Evolutionary conservation across 35 echinoderm and acorn worm genomes (phyloP).

Genomic region (Apostichopus californicus): DNA sequence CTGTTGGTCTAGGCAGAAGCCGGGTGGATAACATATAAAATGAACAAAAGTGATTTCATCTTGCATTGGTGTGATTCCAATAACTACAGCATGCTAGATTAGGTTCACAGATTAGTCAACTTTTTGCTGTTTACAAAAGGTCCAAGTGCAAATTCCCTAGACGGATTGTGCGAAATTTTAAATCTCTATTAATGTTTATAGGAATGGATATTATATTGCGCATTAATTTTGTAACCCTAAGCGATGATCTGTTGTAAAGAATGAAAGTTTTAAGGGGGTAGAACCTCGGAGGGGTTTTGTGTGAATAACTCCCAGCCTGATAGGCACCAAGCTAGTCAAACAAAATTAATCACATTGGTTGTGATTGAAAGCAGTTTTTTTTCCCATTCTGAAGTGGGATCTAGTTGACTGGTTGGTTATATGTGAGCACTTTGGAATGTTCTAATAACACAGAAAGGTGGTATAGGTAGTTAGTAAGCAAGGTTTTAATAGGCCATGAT

Average conservation of each 20-base stretch:
- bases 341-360: constrained; percentile 42
- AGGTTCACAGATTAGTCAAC: constrained; percentile 45
- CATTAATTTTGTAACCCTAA: constrained; percentile 53
- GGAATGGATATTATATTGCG: constrained; percentile 36
- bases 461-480: too few relatives aligned
- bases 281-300: constrained; percentile 33
- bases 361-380: constrained; percentile 32
- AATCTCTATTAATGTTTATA: constrained; percentile 53
- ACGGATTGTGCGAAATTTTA: constrained; percentile 38
- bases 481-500: too few relatives aligned
- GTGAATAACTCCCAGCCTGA: not conserved
- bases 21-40: not conserved
- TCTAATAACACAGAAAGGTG: too few relatives aligned
- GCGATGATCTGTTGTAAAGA: constrained; percentile 38
- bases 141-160: constrained; percentile 29
- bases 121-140: constrained; percentile 37
- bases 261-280: not conserved
- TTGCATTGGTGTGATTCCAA: not conserved
- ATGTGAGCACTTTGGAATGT: too few relatives aligned
- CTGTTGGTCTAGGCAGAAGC: not conserved
- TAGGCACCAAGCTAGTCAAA: constrained; percentile 46
- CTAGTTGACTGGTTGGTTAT: too few relatives aligned
- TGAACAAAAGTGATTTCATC: constrained; percentile 31
- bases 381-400: too few relatives aligned
- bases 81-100: constrained; percentile 20